Conservation (phyloP, 2,113 vertebrate species). For the Antechinus flavipes region DNA sequence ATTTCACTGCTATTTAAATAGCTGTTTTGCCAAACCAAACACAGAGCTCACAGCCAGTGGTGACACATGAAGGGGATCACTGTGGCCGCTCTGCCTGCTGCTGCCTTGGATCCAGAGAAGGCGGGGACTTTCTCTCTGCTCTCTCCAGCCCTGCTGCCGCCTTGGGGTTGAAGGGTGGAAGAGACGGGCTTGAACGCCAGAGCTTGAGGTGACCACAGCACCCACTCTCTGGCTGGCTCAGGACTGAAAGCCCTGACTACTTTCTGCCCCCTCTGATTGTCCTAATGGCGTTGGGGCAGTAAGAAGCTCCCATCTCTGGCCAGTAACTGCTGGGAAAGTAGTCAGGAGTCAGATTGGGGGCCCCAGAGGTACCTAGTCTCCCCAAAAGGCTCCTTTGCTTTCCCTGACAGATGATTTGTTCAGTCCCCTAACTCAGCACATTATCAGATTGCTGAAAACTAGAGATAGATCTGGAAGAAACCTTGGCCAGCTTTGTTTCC, state of each 20-base stretch:
- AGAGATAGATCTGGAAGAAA: conserved; percentile 54
- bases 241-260: not conserved
- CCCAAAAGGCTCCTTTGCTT: conserved; percentile 2
- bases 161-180: not conserved
- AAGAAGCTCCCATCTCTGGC: not conserved
- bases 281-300: not conserved
- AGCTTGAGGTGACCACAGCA: not conserved
- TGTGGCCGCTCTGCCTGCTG: conserved; percentile 65
- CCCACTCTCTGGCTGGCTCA: not conserved
- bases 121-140: conserved; percentile 78
- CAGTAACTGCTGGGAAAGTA: not conserved
- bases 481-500: conserved; percentile 36
- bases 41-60: conserved; percentile 78
- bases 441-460: conserved; percentile 56
- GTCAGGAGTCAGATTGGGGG: not conserved
- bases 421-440: conserved; percentile 48
- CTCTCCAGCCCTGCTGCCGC: conserved; percentile 61
- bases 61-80: conserved; percentile 82
- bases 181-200: conserved; percentile 38
- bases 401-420: conserved; percentile 10
- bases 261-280: not conserved
- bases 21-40: conserved; percentile 85
- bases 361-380: not conserved
- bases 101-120: conserved; percentile 63
- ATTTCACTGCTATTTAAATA: conserved; percentile 83